phyloP scores from a whole-genome alignment of 2,888 invertebrate genomes.

The Oegoconia quadripuncta region DNA sequence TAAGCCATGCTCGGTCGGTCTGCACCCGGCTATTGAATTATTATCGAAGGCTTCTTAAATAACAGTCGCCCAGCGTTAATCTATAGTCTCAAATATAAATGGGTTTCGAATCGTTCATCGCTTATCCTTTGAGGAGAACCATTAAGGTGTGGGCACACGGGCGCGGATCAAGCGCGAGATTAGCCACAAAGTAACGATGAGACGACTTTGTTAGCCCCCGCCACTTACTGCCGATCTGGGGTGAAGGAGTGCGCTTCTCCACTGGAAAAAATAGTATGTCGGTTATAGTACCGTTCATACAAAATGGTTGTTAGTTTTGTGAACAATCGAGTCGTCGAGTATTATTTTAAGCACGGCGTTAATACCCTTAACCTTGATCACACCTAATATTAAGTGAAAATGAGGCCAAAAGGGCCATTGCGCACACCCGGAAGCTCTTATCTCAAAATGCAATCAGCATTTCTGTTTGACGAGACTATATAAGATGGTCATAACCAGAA shows the following conservation, averaged over 20 bases:
- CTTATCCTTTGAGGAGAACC: constrained; percentile 20
- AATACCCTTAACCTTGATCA: no score
- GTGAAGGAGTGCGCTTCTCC: constrained; percentile 28
- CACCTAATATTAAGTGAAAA: no score
- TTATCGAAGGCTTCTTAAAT: no score
- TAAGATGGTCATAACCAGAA: no score
- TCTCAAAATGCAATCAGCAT: no score
- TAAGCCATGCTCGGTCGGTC: no score
- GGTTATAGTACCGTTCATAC: neutral
- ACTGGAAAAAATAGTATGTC: constrained; percentile 24
- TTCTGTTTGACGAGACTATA: no score
- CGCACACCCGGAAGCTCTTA: no score
- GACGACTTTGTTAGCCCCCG: constrained; percentile 57
- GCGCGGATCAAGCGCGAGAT: constrained; percentile 37
- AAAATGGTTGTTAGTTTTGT: neutral
- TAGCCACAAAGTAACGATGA: constrained; percentile 51
- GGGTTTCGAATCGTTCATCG: neutral
- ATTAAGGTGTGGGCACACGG: constrained; percentile 46
- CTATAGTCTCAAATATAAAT: neutral
- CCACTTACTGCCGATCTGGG: constrained; percentile 36
- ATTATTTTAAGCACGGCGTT: no score
- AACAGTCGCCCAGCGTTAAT: no score
- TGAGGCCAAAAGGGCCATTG: no score
- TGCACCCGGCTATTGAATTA: no score
- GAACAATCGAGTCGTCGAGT: neutral